Evolutionary conservation across 1,140 invertebrate species (phyloP), one percentile per base, ranked within the genome.

Genomic region (Maconellicoccus hirsutus): DNA sequence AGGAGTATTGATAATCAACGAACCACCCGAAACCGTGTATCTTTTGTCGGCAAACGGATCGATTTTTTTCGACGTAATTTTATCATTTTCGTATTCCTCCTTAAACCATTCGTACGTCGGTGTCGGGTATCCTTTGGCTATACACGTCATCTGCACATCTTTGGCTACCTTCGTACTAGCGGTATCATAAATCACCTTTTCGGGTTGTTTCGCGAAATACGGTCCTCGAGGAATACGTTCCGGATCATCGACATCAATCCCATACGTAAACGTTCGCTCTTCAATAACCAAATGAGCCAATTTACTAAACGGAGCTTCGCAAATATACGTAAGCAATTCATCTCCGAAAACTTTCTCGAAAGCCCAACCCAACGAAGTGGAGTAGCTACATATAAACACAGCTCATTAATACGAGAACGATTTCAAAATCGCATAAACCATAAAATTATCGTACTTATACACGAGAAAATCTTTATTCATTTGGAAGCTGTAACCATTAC

Each of bases 31-130:
- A 8, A 96, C 79, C 1, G 94, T 96, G 77, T 90, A 93, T 70
- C 91, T 84, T 19, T 77, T 76, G 77, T 94, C 86, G 23, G 73
- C 73, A 63, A 96, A 76, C 0, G 91, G 91, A 81, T 96, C 86
- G 74, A 96, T 92, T 78, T 83, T 82, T 39, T 79, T 83, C 14
- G 86, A 86, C 72, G 88, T 80, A 1, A 91, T 77, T 29, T 83
- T 83, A 77, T 92, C 89, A 75, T 92, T 88, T 76, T 89, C 84
- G 80, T 92, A 94, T 74, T 90, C 86, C 82, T 96, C 93, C 76
- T 89, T 87, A 76, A 86, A 97, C 94, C 94, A 98, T 77, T 89
- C 85, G 78, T 98, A 98, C 6, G 86, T 88, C 0, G 94, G 92
- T 14, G 90, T 85, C 1, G 96, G 95, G 80, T 90, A 96, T 1